Evolutionary conservation across 2,888 invertebrate species (phyloP), one percentile per base, ranked within the genome.

Genomic region (Papilio protenor): DNA sequence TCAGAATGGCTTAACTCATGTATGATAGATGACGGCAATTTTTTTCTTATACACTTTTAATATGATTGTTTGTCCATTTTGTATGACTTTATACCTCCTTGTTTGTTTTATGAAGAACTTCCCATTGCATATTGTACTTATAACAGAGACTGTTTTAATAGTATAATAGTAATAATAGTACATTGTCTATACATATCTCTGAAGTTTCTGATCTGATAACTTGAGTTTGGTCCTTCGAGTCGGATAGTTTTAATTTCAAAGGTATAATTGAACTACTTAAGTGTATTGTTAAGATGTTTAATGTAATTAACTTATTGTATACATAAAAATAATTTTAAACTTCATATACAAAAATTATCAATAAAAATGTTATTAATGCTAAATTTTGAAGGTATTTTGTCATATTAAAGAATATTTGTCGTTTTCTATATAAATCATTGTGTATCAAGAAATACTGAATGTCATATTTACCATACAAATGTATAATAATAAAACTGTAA

Each of bases 181-280:
- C 27, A 45, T 21, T 45, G 1, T 69, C 45, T 45, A 45, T 45
- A 45, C 66, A 69, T 69, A 69, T 69, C 40, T 66, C 45, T 21
- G 45, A n/a, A 45, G 45, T 66, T 8, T 14, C 18, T 69, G 66
- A 45, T 11, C 45, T n/a, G 12, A 4, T 64, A 12, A 10, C 5
- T 0, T 33, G 11, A 2, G 21, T 66, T 45, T 45, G 66, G 66
- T 69, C 66, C 66, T 69, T 45, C 21, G 21, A 69, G 66, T 21
- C n/a, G 66, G 66, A 69, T 69, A 2, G 40, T n/a, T 21, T 69
- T 69, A 69, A 69, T 66, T 18, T 64, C 2, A n/a, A 64, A 16
- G 5, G 0, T 40, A 14, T 33, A 6, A 18, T 10, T 12, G 12
- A 69, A 21, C 11, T 45, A 66, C 66, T 66, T 66, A 66, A 45